Evolutionary conservation across 2,888 invertebrate species (phyloP), one percentile per base, ranked within the genome.

Genomic region (Hoplodrina ambigua): DNA sequence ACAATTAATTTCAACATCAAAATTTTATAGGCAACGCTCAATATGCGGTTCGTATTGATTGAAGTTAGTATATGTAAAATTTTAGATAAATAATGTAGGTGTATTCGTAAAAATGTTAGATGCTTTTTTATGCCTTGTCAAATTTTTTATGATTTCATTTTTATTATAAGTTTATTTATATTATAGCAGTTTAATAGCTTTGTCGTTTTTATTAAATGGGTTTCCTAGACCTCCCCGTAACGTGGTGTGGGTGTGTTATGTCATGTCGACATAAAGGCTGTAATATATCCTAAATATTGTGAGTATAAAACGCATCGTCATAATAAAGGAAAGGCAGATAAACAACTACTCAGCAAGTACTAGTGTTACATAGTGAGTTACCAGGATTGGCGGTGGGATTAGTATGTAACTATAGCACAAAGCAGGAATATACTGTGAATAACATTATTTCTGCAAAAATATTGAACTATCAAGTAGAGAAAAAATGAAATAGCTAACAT

Each of bases 1-100:
- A 71, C 72, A 76, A 78, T 80, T 76, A 80, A 78, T 80, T 75
- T 75, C 65, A 75, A 70, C 62, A 62, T 75, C 30, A 17, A 75
- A 63, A 53, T 44, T 77, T 79, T 73, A 73, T 73, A 68, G 57
- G 55, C 44, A 30, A 63, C 53, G 19, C 52, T 30, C 30, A 20
- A 41, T 64, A 49, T 57, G 66, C 57, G 64, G 62, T 72, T 71
- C 71, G n/a, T 65, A 54, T 59, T n/a, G 17, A 33, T 46, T 46
- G 46, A 46, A 46, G 5, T 46, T 17, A 19, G n/a, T 57, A 49
- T 56, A 33, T 30, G 49, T 65, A 44, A 57, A 53, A 54, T 44
- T 58, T 75, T 17, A 49, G 19, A 59, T 73, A 19, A 78, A 60
- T 56, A 74, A 59, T 60, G 59, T 75, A 52, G 59, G 67, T 55